Evolutionary conservation across 2,113 vertebrate genomes (phyloP).

Genomic region (Pionites leucogaster): DNA sequence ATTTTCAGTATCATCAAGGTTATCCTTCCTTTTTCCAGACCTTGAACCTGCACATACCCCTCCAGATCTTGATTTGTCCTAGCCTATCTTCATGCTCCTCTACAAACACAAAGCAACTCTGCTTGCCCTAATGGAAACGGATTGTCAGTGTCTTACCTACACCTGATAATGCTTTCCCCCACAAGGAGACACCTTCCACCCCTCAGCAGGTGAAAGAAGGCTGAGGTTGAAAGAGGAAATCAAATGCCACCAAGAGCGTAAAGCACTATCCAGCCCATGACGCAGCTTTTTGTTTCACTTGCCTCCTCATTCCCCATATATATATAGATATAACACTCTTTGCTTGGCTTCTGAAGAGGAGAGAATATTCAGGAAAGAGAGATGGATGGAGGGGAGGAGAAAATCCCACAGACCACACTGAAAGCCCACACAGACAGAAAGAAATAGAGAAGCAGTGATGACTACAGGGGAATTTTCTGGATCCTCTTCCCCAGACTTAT

Average conservation of each 20-base stretch:
- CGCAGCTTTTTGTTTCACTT: not conserved
- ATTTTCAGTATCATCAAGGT: not conserved
- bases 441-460: not conserved
- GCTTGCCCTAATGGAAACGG: not conserved
- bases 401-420: not conserved
- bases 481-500: not conserved
- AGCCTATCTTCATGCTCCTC: not conserved
- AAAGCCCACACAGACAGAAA: not conserved
- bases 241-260: not conserved
- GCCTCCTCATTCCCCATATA: not conserved
- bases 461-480: not conserved
- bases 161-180: not conserved
- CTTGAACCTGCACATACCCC: not conserved
- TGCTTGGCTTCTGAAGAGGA: not conserved
- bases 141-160: not conserved
- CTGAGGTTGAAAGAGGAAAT: not conserved
- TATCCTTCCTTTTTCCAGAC: not conserved
- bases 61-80: not conserved
- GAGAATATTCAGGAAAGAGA: not conserved
- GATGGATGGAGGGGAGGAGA: not conserved
- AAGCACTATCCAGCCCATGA: not conserved
- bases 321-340: not conserved
- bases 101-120: not conserved
- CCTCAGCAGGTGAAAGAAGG: not conserved
- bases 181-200: no score